Evolutionary conservation across 2,797 vertebrate genomes (phyloP), one percentile per base, ranked within the genome.

Genomic region (Lithobates pipiens): DNA sequence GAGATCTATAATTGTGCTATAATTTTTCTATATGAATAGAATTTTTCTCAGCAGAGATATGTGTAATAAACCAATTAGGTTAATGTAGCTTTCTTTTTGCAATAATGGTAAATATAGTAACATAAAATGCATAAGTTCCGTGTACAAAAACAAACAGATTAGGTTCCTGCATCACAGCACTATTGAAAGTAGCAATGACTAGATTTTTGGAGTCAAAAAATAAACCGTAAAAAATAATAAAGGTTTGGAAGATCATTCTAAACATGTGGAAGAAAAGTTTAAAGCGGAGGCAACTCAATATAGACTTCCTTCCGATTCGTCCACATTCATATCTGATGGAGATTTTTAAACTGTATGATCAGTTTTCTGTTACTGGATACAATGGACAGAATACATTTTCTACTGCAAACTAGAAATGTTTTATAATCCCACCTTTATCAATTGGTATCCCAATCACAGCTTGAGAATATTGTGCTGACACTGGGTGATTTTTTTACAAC

Each of bases 1-100:
- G 61, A 85, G 50, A 65, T 79, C 57, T 68, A 69, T 85, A 85
- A 85, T 85, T 80, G 77, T 75, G 84, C 84, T 80, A 80, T 80
- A 80, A 80, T 75, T 85, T 79, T 80, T 15, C 83, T 80, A 21
- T 80, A 69, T 76, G 77, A 80, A 80, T 80, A 44, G 34, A 75
- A 76, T 80, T 80, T 76, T 32, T 85, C 77, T 80, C 71, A 18
- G 39, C 77, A 79, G 57, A 80, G 57, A 74, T 72, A 80, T 79
- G 77, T 80, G 63, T 36, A 46, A 54, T 63, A 76, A 85, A 85
- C 77, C 77, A 80, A 80, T 81, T 72, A 81, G 79, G 57, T 63
- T 81, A 81, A 80, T 80, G 78, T 50, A 46, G 57, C 54, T 67
- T 74, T 82, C 57, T 36, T 76, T n/a, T 2, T 36, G 81, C 72